phyloP scores from a whole-genome alignment of 2,797 vertebrate genomes.

The Pangasius larnaudii region DNA sequence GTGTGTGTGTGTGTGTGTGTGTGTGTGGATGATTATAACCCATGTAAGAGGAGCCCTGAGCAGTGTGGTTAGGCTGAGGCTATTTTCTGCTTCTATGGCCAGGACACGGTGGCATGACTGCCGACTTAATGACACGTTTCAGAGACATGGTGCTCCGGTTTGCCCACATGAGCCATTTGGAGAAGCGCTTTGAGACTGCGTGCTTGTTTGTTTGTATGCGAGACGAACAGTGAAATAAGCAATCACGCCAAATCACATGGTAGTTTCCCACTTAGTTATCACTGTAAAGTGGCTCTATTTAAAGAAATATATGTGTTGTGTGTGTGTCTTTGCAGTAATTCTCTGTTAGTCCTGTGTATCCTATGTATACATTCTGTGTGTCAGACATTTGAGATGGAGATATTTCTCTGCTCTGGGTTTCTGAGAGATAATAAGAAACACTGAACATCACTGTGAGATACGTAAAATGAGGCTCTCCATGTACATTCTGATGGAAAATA shows the following conservation, averaged over 20 bases:
- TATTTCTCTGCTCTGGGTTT: conserved; percentile 50
- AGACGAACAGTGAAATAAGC: neutral
- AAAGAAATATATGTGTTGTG: conserved; percentile 33
- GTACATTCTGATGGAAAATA: conserved; percentile 65
- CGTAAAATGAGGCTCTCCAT: conserved; percentile 55
- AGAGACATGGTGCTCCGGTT: conserved; percentile 66
- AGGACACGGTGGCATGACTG: conserved; percentile 75
- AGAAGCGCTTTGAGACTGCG: conserved; percentile 44
- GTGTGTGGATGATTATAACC: conserved; percentile 68
- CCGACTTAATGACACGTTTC: conserved; percentile 78
- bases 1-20: conserved; percentile 52
- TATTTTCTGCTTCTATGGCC: conserved; percentile 80
- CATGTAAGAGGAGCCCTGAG: conserved; percentile 72
- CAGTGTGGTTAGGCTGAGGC: conserved; percentile 73
- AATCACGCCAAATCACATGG: conserved; percentile 23
- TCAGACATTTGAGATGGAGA: conserved; percentile 16
- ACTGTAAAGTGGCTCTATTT: conserved; percentile 51
- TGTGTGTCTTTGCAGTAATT: conserved; percentile 12
- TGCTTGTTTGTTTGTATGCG: conserved; percentile 55
- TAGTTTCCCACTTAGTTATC: conserved; percentile 43
- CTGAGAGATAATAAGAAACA: conserved; percentile 45
- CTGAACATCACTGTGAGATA: conserved; percentile 64
- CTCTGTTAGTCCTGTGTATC: neutral
- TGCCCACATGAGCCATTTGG: conserved; percentile 65
- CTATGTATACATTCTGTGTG: conserved; percentile 49